Conservation (phyloP, 2,888 invertebrate species). For the Chymomyza fuscimana region DNA sequence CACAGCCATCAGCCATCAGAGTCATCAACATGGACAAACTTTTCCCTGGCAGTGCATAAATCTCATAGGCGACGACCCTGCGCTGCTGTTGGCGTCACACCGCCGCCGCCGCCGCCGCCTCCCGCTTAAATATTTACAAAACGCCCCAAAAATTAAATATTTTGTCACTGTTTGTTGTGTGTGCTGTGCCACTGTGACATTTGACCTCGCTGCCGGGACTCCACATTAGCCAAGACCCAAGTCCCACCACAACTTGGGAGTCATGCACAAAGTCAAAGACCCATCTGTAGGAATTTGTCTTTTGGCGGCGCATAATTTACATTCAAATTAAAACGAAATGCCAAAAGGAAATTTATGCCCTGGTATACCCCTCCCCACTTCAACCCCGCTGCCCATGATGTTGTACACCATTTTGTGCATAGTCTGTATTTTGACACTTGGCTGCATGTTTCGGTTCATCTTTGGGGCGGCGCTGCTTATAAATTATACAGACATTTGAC, state of each 20-base stretch:
- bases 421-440: conserved; percentile 67
- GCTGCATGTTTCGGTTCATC: conserved; percentile 51
- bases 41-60: conserved; percentile 21
- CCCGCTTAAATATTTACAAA: conserved; percentile 72
- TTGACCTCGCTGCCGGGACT: conserved; percentile 53
- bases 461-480: conserved; percentile 58
- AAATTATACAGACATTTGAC: conserved; percentile 66
- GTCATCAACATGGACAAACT: conserved; percentile 3
- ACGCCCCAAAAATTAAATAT: conserved; percentile 69
- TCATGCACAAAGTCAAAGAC: not conserved
- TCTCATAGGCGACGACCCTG: not conserved
- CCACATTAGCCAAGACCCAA: not conserved
- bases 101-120: conserved; percentile 19
- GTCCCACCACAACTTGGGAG: not conserved
- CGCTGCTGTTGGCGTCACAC: not conserved
- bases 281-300: conserved; percentile 20
- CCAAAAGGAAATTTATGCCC: conserved; percentile 65
- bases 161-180: conserved; percentile 71
- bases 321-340: conserved; percentile 74
- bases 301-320: conserved; percentile 66
- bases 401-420: conserved; percentile 43
- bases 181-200: conserved; percentile 50
- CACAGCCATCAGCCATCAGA: not conserved
- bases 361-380: conserved; percentile 35
- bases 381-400: conserved; percentile 24